Evolutionary conservation across 2,888 invertebrate species (phyloP).

Genomic region (Eupeodes latifasciatus): DNA sequence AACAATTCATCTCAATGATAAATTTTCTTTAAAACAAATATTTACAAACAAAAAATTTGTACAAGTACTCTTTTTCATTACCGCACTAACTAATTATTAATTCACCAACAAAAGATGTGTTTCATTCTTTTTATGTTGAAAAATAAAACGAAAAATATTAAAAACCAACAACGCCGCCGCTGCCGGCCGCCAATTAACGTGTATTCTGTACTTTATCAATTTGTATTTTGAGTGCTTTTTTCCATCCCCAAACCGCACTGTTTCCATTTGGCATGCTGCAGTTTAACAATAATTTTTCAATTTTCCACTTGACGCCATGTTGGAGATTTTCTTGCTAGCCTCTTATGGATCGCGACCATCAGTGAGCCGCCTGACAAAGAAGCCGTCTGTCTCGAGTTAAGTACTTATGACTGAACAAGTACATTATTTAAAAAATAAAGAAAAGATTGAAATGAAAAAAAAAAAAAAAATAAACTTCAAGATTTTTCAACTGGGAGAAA

Average conservation of each 20-base stretch:
- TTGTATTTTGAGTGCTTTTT: background rate
- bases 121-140: background rate
- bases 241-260: background rate
- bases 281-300: constrained; percentile 52
- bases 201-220: constrained; percentile 10
- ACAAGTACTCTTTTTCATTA: background rate
- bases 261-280: constrained; percentile 37
- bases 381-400: constrained; percentile 31
- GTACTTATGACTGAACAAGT: constrained; percentile 19
- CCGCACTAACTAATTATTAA: background rate
- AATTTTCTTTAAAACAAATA: background rate
- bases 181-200: background rate
- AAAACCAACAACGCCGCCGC: background rate
- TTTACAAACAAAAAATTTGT: background rate
- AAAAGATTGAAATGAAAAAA: background rate
- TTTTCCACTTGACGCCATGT: constrained; percentile 54
- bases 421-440: background rate
- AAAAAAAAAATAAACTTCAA: constrained; percentile 17
- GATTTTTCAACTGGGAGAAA: constrained; percentile 5
- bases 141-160: background rate
- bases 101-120: background rate
- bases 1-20: no score
- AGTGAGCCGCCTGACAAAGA: constrained; percentile 31
- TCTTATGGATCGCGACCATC: background rate
- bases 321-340: constrained; percentile 13